Evolutionary conservation across 2,113 vertebrate genomes (phyloP).

Genomic region (Amazona guildingii): DNA sequence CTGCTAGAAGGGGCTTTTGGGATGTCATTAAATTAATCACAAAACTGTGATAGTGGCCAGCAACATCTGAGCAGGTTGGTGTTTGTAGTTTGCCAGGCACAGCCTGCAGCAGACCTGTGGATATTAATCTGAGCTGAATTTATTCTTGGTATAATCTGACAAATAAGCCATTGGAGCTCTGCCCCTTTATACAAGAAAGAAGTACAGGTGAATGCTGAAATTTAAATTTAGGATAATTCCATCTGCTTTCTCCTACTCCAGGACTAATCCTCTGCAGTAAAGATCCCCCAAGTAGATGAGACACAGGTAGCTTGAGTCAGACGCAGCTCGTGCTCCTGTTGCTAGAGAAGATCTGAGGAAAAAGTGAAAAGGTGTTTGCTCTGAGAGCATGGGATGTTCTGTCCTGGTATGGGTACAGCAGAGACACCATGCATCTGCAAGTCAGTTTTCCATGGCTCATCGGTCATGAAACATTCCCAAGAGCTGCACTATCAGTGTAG

Average conservation of each 20-base stretch:
- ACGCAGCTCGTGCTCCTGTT: background rate
- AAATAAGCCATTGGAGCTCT: background rate
- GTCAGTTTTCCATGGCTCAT: background rate
- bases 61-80: background rate
- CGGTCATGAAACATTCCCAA: background rate
- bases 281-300: background rate
- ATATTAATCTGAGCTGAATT: background rate
- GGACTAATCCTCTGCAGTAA: background rate
- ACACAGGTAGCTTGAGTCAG: background rate
- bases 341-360: background rate
- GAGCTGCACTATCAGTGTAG: background rate
- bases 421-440: background rate
- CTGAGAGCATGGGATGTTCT: rapidly evolving
- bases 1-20: background rate
- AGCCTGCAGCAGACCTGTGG: background rate
- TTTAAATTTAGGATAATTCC: background rate
- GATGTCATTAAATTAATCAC: background rate
- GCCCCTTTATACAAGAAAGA: background rate
- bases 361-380: background rate
- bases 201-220: background rate
- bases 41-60: background rate
- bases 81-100: background rate
- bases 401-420: background rate
- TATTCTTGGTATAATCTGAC: background rate
- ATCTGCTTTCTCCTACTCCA: background rate